Base-by-base conservation (phyloP, 2,888 invertebrate species). In the Apodemia mormo region DNA sequence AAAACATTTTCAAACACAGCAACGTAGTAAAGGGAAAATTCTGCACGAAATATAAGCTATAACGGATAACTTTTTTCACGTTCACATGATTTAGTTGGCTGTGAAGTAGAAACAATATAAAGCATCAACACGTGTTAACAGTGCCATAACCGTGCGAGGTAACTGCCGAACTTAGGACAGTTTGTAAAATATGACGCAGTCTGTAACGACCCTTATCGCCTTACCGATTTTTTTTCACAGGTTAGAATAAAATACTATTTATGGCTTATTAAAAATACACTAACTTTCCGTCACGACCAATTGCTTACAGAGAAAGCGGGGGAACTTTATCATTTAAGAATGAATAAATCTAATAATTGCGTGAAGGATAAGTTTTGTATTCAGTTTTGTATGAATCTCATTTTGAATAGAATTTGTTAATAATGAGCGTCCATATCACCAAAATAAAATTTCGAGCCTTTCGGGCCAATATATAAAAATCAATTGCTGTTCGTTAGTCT, bases 131-230 rank as follows among this genome's bases (percentile, higher is more conserved):
- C 90, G 92, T 93, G 92, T 92, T 92, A 92, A 92, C 91, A 90
- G 82, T 82, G 85, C 89, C 85, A 91, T 92, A 91, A 91, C 89
- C 85, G 84, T 82, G 84, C 81, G 81, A 83, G 87, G 86, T 91
- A 92, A 92, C 92, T 90, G 92, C 91, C 86, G 80, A 92, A 92
- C 89, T 92, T 93, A 86, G 84, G 89, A 90, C 89, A 86, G 85
- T 91, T 90, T 85, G 86, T 93, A 82, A 93, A 92, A 92, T 92
- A 93, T 91, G 90, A 88, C 89, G 89, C 90, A 80, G 83, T 83
- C 83, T 85, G 84, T 78, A 85, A 83, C 86, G 81, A 80, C 85
- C 85, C 86, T 89, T 91, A 90, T 86, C 73, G 69, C 73, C 70
- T 73, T 67, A 67, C 70, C 2, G 2, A 65, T 69, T 71, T 68